Conservation (phyloP, 2,888 invertebrate genomes). For the Sesamia inferens region DNA sequence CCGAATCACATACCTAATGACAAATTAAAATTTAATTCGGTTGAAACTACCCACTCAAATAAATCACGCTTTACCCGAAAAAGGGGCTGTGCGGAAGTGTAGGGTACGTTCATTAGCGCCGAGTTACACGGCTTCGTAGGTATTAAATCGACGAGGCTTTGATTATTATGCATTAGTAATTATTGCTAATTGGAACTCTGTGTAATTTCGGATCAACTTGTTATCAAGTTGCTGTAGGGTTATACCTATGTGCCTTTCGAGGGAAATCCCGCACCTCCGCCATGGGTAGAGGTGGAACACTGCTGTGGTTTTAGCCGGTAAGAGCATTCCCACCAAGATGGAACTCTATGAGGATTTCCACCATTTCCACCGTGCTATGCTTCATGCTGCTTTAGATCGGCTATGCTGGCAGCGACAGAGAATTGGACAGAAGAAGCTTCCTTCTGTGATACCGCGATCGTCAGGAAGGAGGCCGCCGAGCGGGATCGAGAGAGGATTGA, state of each 20-base stretch:
- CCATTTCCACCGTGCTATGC: too few species aligned
- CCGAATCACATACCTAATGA: not conserved
- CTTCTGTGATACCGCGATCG: too few species aligned
- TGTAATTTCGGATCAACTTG: not conserved
- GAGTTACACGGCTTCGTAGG: not conserved
- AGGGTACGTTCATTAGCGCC: conserved; percentile 20
- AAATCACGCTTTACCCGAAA: conserved; percentile 17
- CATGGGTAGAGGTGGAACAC: too few species aligned
- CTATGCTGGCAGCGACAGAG: too few species aligned
- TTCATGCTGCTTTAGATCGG: too few species aligned
- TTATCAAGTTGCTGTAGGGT: not conserved
- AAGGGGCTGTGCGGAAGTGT: not conserved
- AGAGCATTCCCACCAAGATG: too few species aligned
- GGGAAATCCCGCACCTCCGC: too few species aligned
- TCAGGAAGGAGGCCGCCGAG: too few species aligned
- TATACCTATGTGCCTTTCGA: not conserved
- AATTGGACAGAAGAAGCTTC: too few species aligned
- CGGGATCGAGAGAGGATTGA: too few species aligned
- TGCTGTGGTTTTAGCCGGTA: too few species aligned
- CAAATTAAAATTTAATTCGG: conserved; percentile 18
- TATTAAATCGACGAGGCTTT: conserved; percentile 9
- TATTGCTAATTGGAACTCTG: not conserved
- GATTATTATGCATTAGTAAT: conserved; percentile 13
- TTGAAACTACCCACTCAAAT: conserved; percentile 14
- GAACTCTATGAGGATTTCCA: too few species aligned